These are phyloP conservation scores for Perca schrenkii DNA, from an alignment of 2,113 vertebrate genomes.

Conservation along the genomic window DNA sequence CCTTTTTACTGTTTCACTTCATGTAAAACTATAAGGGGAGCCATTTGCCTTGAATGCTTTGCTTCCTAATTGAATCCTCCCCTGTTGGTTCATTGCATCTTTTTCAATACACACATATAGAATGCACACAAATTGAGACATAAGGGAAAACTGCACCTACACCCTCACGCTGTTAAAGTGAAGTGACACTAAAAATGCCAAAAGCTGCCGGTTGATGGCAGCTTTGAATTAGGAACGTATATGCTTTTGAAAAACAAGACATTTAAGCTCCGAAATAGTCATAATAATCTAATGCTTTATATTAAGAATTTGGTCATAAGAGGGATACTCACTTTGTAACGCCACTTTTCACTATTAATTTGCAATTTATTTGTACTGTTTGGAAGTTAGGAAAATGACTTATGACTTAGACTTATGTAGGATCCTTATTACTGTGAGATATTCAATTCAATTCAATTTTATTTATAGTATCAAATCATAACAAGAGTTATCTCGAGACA, in stretches of 20 bases:
- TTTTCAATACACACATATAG: conserved; percentile 12
- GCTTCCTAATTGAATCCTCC: conserved; percentile 43
- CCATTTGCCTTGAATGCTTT: conserved; percentile 29
- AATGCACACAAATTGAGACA: not conserved
- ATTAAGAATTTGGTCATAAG: not conserved
- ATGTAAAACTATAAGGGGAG: conserved; percentile 41
- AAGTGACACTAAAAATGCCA: conserved; percentile 1
- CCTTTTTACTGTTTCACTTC: conserved; percentile 13
- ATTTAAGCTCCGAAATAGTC: not conserved
- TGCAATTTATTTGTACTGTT: no score
- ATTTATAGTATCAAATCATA: no score
- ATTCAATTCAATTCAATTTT: no score
- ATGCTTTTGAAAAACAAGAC: not conserved
- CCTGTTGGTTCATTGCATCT: conserved; percentile 16
- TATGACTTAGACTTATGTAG: not conserved
- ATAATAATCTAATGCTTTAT: not conserved
- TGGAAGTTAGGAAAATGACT: no score
- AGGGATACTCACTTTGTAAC: not conserved
- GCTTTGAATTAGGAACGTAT: conserved; percentile 36
- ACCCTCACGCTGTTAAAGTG: not conserved
- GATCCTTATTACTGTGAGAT: conserved; percentile 11
- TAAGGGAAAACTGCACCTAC: not conserved
- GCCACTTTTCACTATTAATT: not conserved
- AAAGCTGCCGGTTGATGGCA: conserved; percentile 51
- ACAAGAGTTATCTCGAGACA: no score